Base-by-base conservation (phyloP, 2,113 vertebrate species). In the Camelus bactrianus region DNA sequence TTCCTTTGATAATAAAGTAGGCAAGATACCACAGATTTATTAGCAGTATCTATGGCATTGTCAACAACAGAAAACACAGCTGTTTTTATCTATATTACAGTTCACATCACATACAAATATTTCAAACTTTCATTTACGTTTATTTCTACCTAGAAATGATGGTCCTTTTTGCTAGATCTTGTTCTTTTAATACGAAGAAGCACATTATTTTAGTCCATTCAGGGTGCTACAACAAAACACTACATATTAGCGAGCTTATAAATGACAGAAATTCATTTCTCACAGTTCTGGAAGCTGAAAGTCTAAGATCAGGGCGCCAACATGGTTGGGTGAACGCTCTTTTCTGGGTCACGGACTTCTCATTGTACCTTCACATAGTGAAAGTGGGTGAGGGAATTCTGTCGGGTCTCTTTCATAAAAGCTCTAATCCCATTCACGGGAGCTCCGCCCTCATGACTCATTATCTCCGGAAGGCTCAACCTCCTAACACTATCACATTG, bases 11-110 rank as follows among this genome's bases (percentile, higher is more conserved):
- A 60, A 64, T 70, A 65, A 72, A 17, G 42, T 54, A 86, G 54
- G 52, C 50, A 58, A 67, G 50, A 84, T 10, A 50, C 38, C 46
- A 80, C n/a, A 48, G n/a, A 30, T 48, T 20, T 62, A 81, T 50
- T 82, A 89, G 28, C 19, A 89, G 14, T 54, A 32, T 54, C n/a
- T 52, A n/a, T 42, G 32, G 15, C 54, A 24, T 54, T 54, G 35
- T 70, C 42, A 94, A 77, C 35, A 65, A 67, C n/a, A 93, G 72
- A 93, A 93, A 77, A 46, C 54, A 48, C 38, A 86, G 48, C 79
- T 83, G 58, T 93, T 62, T 88, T 88, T 52, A 80, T 80, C 14
- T 32, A 72, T 17, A 46, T 67, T 94, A 76, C 7, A 35, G 79
- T 83, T 90, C 20, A 35, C 54, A 30, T 67, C 58, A 65, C 38